Base-by-base conservation (phyloP, 2,797 vertebrate species). In the Margarornis squamiger region DNA sequence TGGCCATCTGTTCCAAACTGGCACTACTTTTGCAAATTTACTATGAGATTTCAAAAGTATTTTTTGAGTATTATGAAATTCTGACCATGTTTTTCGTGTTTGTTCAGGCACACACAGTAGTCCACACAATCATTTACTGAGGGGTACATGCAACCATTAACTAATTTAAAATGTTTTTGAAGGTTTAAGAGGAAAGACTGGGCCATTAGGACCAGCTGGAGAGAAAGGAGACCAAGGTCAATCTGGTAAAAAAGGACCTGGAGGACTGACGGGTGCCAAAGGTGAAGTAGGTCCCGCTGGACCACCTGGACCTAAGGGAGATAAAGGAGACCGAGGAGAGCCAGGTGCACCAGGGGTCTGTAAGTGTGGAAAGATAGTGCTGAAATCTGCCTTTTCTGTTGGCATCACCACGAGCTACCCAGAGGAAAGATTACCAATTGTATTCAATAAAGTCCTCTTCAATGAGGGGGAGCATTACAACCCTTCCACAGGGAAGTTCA, bases 321-420 rank as follows among this genome's bases (percentile, higher is more conserved):
- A 98, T n/a, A 98, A 98, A 96, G 99, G 99, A 43, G 89, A 98
- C 26, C 97, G 97, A 83, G 99, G 99, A 30, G 96, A 97, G 16
- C 96, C 72, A 18, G 99, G 99, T 54, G 95, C 96, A 22, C 98
- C 98, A 18, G 99, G 99, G 49, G 92, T 97, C 68, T 99, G 99
- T 91, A 98, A 97, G 89, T 99, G 99, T 92, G 99, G 99, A 67
- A 98, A 98, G 97, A 98, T 99, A 84, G 96, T 99, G 87, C 98
- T 99, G 71, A 99, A 99, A 96, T 99, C 99, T 7, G 99, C 99
- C 88, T 99, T 99, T 97, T 99, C 99, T 27, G 99, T 98, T 55
- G 99, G 99, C 82, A 99, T 99, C 97, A 99, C 99, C 71, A 99
- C 98, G 45, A 99, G 99, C 98, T 99, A 99, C 97, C 99, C 99